Evolutionary conservation across 2,797 vertebrate genomes (phyloP).

Genomic region (Phataginus tetradactyla): DNA sequence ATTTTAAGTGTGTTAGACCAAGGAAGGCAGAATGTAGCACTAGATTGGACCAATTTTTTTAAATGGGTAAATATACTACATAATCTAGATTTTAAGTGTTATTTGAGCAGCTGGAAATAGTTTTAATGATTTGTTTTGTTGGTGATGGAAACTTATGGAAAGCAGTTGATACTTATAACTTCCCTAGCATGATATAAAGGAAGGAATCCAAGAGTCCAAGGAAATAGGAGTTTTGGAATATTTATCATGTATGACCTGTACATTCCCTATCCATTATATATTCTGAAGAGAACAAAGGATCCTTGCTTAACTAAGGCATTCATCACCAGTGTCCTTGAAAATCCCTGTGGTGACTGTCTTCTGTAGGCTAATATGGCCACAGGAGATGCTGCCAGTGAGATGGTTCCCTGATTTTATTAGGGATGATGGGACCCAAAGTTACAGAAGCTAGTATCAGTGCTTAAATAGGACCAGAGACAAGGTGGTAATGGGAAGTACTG

Average conservation of each 20-base stretch:
- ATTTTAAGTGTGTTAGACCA: background rate
- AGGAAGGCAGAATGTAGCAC: background rate
- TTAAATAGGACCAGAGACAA: background rate
- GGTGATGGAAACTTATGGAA: background rate
- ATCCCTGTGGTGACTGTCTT: background rate
- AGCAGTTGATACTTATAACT: background rate
- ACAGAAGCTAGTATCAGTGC: background rate
- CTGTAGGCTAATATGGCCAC: background rate
- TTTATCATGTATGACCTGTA: background rate
- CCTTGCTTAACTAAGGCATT: background rate
- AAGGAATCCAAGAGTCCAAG: background rate
- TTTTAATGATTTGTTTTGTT: background rate
- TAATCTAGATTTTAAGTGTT: background rate
- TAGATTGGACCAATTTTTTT: background rate
- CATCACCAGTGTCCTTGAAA: background rate
- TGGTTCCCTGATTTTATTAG: background rate
- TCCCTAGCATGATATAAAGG: background rate
- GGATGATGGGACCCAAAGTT: background rate
- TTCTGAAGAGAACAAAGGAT: background rate
- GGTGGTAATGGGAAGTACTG: too few species aligned
- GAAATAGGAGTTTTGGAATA: background rate
- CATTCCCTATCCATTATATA: background rate
- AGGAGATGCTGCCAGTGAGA: background rate
- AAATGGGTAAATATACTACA: background rate
- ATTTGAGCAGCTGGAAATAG: background rate